phyloP scores from a whole-genome alignment of 1,140 invertebrate species.

The Lucilia cuprina region DNA sequence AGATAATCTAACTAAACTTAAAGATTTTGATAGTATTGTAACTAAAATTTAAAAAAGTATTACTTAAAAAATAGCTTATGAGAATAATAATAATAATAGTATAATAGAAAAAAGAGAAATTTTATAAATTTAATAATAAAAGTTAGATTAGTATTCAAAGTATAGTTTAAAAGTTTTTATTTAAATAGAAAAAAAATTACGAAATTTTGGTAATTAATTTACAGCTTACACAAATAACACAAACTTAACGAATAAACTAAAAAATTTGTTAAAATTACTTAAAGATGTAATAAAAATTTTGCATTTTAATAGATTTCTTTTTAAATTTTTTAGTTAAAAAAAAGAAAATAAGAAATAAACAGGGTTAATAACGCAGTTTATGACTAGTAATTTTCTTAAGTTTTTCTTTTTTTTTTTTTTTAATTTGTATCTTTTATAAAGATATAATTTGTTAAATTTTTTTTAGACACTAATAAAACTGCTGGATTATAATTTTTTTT shows the following conservation, averaged over 20 bases:
- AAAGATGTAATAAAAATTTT: background rate
- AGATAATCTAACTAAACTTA: conserved; percentile 4
- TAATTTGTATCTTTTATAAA: background rate
- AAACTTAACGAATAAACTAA: background rate
- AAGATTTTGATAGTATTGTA: background rate
- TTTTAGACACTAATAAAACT: conserved; percentile 10
- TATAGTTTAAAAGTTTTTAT: too few species aligned
- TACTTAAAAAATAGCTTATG: background rate
- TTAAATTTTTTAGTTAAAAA: background rate
- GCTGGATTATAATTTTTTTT: background rate
- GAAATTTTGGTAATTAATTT: background rate
- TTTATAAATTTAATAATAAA: background rate
- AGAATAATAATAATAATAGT: background rate
- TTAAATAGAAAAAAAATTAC: background rate
- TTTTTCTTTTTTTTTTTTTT: background rate
- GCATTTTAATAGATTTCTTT: background rate
- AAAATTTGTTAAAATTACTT: background rate
- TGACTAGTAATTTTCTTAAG: conserved; percentile 18
- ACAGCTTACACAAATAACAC: background rate
- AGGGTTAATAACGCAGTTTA: conserved; percentile 10
- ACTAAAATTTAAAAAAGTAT: background rate
- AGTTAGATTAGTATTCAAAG: background rate
- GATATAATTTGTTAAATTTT: background rate
- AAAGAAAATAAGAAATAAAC: background rate
- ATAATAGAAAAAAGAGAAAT: background rate